Evolutionary conservation across 2,797 vertebrate species (phyloP).

Genomic region (Pipistrellus kuhlii): DNA sequence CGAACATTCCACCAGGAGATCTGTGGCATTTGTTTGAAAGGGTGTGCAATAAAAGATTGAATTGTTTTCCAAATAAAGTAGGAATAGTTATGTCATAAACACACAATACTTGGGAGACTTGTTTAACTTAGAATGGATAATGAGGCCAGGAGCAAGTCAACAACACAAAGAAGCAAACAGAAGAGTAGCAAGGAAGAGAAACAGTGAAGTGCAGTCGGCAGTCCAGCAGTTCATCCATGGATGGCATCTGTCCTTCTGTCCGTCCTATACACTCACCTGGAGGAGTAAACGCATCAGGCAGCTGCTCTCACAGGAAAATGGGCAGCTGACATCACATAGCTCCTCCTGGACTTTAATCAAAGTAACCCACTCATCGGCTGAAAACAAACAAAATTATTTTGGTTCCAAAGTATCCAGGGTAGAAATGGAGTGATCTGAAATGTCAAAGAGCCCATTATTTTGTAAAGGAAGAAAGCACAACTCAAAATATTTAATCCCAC

Average conservation of each 20-base stretch:
- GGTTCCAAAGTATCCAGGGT: conserved; percentile 89
- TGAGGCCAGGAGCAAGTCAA: conserved; percentile 93
- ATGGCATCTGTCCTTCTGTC: conserved; percentile 86
- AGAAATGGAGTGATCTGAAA: conserved; percentile 91
- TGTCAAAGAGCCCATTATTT: conserved; percentile 92
- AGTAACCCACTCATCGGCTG: conserved; percentile 90
- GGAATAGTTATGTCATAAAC: conserved; percentile 87
- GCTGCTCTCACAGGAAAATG: neutral
- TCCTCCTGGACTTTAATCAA: conserved; percentile 85
- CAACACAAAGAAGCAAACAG: conserved; percentile 93
- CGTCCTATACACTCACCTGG: conserved; percentile 88
- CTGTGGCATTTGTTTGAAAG: conserved; percentile 83
- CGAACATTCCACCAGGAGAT: conserved; percentile 80
- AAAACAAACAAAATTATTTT: conserved; percentile 88
- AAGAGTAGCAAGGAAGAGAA: conserved; percentile 88
- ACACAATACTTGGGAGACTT: conserved; percentile 88
- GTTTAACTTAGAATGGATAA: conserved; percentile 89
- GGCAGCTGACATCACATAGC: conserved; percentile 89
- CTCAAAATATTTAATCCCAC: conserved; percentile 92
- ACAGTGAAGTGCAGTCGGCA: conserved; percentile 93
- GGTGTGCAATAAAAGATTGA: conserved; percentile 81
- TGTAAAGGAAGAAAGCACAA: conserved; percentile 91
- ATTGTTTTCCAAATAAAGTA: conserved; percentile 82
- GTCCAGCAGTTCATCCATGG: conserved; percentile 91
- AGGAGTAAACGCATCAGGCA: neutral